Conservation (phyloP, 1,140 invertebrate genomes). For the Rhynchophorus ferrugineus region DNA sequence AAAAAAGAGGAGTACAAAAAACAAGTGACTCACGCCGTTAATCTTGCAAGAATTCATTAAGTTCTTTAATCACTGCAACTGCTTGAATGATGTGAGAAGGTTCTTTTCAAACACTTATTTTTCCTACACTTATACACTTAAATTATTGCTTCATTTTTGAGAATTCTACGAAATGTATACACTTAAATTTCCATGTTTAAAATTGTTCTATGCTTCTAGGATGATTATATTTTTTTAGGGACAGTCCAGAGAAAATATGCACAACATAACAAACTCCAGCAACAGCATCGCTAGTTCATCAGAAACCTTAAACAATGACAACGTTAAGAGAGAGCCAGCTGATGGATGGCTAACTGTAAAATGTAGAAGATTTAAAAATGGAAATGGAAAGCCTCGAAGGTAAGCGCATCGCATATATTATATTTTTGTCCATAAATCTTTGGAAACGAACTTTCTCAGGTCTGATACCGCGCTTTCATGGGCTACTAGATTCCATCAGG, state of each 20-base stretch:
- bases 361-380: constrained; percentile 46
- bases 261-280: constrained; percentile 41
- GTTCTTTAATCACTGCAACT: too few relatives aligned
- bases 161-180: too few relatives aligned
- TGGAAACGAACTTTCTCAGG: constrained; percentile 8
- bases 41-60: too few relatives aligned
- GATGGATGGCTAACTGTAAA: constrained; percentile 62
- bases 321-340: constrained; percentile 45
- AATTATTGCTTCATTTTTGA: too few relatives aligned
- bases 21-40: too few relatives aligned
- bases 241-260: constrained; percentile 40
- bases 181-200: too few relatives aligned
- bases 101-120: too few relatives aligned
- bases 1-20: too few relatives aligned
- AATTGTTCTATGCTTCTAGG: too few relatives aligned
- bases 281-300: constrained; percentile 51
- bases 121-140: too few relatives aligned
- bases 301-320: constrained; percentile 47
- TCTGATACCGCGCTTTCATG: constrained; percentile 46
- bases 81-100: too few relatives aligned
- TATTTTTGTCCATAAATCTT: neutral
- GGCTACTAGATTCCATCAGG: constrained; percentile 58
- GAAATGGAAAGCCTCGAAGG: constrained; percentile 30
- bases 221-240: constrained; percentile 5
- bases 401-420: neutral